Conservation (phyloP, 2,113 vertebrate genomes). For the Phalacrocorax aristotelis region DNA sequence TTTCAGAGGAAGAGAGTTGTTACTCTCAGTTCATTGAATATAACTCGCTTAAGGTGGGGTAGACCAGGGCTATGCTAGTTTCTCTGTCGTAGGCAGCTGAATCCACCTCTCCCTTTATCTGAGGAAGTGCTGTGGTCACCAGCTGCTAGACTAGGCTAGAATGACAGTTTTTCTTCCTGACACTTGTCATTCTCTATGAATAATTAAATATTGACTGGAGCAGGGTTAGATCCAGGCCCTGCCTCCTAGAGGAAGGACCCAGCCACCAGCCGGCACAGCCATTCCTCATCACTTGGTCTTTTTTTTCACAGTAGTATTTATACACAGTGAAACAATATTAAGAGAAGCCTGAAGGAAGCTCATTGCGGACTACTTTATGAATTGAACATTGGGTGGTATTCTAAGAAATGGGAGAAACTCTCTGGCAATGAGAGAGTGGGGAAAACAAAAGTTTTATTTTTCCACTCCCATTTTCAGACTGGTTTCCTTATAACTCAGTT, state of each 20-base stretch:
- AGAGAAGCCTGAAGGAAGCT: not conserved
- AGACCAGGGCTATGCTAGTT: not conserved
- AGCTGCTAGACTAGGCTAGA: not conserved
- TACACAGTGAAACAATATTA: not conserved
- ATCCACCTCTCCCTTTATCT: not conserved
- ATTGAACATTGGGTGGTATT: not conserved
- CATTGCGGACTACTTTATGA: not conserved
- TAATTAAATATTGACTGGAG: not conserved
- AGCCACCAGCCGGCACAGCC: not conserved
- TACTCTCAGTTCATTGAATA: not conserved
- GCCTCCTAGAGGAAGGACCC: not conserved
- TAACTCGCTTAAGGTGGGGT: not conserved
- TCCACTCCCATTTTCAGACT: not conserved
- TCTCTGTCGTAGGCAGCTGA: not conserved
- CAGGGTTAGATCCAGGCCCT: not conserved
- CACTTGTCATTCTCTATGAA: not conserved
- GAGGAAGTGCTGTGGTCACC: not conserved
- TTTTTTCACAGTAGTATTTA: not conserved
- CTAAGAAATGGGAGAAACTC: slow-evolving; percentile 24
- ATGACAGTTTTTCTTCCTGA: not conserved
- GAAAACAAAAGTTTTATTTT: slow-evolving; percentile 11
- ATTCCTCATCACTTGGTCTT: not conserved
- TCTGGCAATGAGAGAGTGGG: not conserved
- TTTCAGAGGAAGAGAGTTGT: not conserved
- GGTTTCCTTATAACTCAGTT: slow-evolving; percentile 3